These are phyloP conservation scores for Pteropus alecto DNA, from an alignment of 2,113 vertebrate species.

Conservation along the genomic window DNA sequence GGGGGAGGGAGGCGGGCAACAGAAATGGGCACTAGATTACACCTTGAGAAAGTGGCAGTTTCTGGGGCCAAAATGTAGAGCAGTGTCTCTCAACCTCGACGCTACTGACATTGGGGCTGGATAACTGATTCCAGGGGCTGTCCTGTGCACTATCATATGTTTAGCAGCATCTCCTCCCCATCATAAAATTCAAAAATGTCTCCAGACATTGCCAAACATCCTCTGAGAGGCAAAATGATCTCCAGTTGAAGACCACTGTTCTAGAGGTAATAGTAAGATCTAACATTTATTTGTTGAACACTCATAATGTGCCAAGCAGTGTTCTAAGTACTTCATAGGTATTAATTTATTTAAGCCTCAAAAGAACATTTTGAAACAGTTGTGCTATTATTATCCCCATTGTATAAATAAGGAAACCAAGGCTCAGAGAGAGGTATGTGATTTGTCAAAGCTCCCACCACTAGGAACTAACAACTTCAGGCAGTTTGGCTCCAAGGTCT, in stretches of 20 bases:
- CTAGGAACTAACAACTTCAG: background rate
- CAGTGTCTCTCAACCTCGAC: background rate
- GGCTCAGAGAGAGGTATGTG: background rate
- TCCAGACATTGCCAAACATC: background rate
- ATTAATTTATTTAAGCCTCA: constrained; percentile 12
- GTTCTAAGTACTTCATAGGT: background rate
- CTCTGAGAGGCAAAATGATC: background rate
- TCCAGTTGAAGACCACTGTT: background rate
- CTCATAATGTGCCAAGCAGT: background rate
- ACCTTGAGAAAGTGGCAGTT: background rate
- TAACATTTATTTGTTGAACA: background rate
- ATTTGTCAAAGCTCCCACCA: background rate
- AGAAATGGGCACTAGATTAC: background rate
- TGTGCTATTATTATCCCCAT: background rate
- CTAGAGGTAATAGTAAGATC: background rate
- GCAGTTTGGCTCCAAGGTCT: background rate
- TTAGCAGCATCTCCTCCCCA: background rate
- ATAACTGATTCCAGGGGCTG: rapidly evolving
- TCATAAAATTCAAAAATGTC: background rate
- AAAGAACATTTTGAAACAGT: constrained; percentile 9
- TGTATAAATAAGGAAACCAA: background rate
- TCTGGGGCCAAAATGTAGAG: background rate
- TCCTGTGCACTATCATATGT: background rate
- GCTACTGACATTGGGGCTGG: background rate
- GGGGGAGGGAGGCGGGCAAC: background rate